Evolutionary conservation across 2,888 invertebrate genomes (phyloP), one percentile per base, ranked within the genome.

Genomic region (Pseudanteris insignis): DNA sequence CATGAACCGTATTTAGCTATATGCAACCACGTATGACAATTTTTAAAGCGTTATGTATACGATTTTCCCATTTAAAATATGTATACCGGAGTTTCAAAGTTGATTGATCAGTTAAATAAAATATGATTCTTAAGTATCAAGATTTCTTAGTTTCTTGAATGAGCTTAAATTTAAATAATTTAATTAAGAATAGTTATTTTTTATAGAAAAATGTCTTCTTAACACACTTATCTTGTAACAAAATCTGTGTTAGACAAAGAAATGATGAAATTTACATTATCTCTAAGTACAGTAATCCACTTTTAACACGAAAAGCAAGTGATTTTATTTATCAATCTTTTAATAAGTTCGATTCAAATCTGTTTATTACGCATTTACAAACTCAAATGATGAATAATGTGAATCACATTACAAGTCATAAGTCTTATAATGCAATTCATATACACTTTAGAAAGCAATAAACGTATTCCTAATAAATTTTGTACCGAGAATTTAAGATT

Each of bases 21-120:
- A 3, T 50, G 36, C 12, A 60, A 44, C 24, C 55, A 57, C 26
- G 33, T 64, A 13, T 60, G 57, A 51, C 60, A 64, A 37, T 64
- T 60, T 47, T 43, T 64, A 2, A 43, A 64, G 12, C 25, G 43
- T 26, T 30, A 37, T 21, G 25, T 44, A 8, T 63, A 43, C 15
- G 26, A 18, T 18, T 34, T 46, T 34, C 28, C 18, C n/a, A 24
- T 36, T 26, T 10, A 15, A 18, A 33, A 44, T 34, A 25, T 44
- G 12, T 44, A 44, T 44, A 14, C 44, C 33, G 28, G 18, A 0
- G 46, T 46, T 15, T 2, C 34, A 3, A 46, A 21, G 10, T 36
- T 46, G n/a, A 36, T 46, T 8, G 36, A 46, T 2, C 34, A 55
- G 9, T 34, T 55, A 10, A 28, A 28, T 6, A 41, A 51, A 15